These are phyloP conservation scores for Takifugu bimaculatus DNA, from an alignment of 2,113 vertebrate species.

Conservation along the genomic window DNA sequence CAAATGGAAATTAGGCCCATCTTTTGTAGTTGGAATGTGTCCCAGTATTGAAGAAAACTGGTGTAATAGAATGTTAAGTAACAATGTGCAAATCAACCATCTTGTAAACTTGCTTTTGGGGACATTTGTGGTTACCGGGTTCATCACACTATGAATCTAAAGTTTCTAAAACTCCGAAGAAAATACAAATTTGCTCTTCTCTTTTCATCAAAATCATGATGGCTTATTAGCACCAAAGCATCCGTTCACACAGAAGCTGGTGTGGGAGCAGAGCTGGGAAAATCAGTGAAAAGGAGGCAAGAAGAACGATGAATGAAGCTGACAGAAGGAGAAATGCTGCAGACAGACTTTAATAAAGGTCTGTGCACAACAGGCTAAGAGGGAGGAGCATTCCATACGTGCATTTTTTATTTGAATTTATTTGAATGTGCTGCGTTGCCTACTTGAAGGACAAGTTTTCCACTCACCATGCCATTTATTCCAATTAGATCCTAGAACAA, in stretches of 20 bases:
- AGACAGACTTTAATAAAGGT: slow-evolving; percentile 50
- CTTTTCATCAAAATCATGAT: slow-evolving; percentile 28
- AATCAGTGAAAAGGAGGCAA: slow-evolving; percentile 28
- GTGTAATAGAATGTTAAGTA: too few relatives aligned
- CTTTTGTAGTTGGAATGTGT: too few relatives aligned
- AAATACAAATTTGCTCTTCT: slow-evolving; percentile 20
- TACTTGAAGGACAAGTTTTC: slow-evolving; percentile 37
- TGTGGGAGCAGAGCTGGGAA: slow-evolving; percentile 23
- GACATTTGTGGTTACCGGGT: too few relatives aligned
- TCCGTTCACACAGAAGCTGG: slow-evolving; percentile 33
- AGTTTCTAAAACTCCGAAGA: neutral
- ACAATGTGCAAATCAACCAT: too few relatives aligned
- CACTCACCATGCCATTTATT: slow-evolving; percentile 6
- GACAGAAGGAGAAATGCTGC: slow-evolving; percentile 21
- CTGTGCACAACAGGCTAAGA: slow-evolving; percentile 18
- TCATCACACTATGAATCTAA: neutral
- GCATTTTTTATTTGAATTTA: slow-evolving; percentile 42
- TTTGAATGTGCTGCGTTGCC: slow-evolving; percentile 23
- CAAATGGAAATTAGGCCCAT: too few relatives aligned
- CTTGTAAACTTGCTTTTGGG: too few relatives aligned
- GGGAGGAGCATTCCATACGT: slow-evolving; percentile 26
- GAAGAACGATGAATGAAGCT: slow-evolving; percentile 35
- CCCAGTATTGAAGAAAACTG: too few relatives aligned
- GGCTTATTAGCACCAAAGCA: slow-evolving; percentile 38
- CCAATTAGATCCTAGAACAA: slow-evolving; percentile 24